phyloP scores from a whole-genome alignment of 1,140 invertebrate species.

The Drosophila tropicalis region DNA sequence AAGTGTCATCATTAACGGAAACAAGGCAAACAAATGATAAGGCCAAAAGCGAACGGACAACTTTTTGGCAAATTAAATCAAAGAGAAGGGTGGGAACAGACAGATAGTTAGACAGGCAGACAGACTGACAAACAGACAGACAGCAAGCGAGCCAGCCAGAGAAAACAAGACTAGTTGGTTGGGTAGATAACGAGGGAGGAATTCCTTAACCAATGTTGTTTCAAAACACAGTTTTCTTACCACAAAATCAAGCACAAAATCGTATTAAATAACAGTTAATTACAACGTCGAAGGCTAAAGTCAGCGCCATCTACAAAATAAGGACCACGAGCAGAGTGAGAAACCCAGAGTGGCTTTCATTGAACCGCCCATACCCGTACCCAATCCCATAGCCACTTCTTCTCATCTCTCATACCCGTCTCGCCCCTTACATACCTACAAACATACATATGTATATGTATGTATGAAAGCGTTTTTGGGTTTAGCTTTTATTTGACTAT shows the following conservation, averaged over 20 bases:
- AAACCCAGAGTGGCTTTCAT: conserved; percentile 27
- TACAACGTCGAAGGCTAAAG: conserved; percentile 37
- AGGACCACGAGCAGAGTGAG: conserved; percentile 43
- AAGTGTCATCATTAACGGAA: conserved; percentile 74
- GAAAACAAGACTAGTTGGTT: not conserved
- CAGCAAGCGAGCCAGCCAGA: not conserved
- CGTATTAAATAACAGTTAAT: conserved; percentile 81
- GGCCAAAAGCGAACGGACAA: conserved; percentile 51
- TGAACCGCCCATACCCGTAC: conserved; percentile 7
- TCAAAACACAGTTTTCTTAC: conserved; percentile 39
- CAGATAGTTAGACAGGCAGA: not conserved
- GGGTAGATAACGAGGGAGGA: conserved; percentile 34
- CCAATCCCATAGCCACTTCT: not conserved
- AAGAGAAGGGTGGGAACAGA: conserved; percentile 13
- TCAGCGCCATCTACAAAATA: conserved; percentile 25
- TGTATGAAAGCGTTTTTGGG: conserved; percentile 32
- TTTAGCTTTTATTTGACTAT: conserved; percentile 39
- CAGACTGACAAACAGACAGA: not conserved
- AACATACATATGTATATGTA: not conserved
- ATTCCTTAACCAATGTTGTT: conserved; percentile 14
- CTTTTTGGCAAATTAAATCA: conserved; percentile 73
- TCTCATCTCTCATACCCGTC: not conserved
- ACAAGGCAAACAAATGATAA: conserved; percentile 61
- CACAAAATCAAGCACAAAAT: conserved; percentile 67
- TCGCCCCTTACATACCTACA: no score